A percentile compares a stretch with the other conserved stretches of the same genome.
Evolutionary conservation across 2,888 invertebrate genomes (phyloP).

Genomic region (Cantharis rustica): DNA sequence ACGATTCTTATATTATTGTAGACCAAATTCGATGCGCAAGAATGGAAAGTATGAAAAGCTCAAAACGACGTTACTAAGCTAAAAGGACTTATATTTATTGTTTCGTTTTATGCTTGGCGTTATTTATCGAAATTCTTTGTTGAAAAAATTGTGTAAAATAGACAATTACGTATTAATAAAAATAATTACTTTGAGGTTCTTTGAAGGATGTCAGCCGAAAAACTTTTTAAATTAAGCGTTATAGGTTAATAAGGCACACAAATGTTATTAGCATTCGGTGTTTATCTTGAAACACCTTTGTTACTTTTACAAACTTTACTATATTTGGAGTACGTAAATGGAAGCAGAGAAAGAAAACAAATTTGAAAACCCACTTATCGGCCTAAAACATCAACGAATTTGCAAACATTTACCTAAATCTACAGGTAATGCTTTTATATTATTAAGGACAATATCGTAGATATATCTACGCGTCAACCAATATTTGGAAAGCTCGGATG

Average conservation of each 20-base stretch:
- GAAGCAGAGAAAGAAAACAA: slow-evolving; percentile 2
- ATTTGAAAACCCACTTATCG: slow-evolving; percentile 16
- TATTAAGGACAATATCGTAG: slow-evolving; percentile 18
- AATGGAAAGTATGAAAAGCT: slow-evolving; percentile 22
- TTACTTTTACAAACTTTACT: not conserved
- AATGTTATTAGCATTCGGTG: not conserved
- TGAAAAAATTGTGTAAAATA: not conserved
- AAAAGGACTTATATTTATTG: slow-evolving; percentile 1
- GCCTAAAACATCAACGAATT: slow-evolving; percentile 25
- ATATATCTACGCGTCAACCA: slow-evolving; percentile 21
- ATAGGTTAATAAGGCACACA: not conserved
- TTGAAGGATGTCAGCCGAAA: not conserved
- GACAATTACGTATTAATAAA: not conserved
- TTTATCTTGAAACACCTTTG: not conserved
- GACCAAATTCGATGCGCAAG: slow-evolving; percentile 28
- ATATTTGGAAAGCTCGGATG: slow-evolving; percentile 25
- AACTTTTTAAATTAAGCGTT: not conserved
- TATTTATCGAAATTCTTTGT: not conserved
- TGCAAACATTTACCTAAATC: slow-evolving; percentile 29
- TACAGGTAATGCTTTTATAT: slow-evolving; percentile 16
- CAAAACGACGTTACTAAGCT: not conserved
- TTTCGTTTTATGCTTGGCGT: not conserved
- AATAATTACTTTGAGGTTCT: not conserved
- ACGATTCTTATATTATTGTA: slow-evolving; percentile 20
- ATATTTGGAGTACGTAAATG: not conserved